Percentiles rank a stretch among this genome's conserved stretches.
These are phyloP conservation scores for Pampusana beccarii DNA, from an alignment of 2,113 vertebrate genomes.

Conservation along the genomic window DNA sequence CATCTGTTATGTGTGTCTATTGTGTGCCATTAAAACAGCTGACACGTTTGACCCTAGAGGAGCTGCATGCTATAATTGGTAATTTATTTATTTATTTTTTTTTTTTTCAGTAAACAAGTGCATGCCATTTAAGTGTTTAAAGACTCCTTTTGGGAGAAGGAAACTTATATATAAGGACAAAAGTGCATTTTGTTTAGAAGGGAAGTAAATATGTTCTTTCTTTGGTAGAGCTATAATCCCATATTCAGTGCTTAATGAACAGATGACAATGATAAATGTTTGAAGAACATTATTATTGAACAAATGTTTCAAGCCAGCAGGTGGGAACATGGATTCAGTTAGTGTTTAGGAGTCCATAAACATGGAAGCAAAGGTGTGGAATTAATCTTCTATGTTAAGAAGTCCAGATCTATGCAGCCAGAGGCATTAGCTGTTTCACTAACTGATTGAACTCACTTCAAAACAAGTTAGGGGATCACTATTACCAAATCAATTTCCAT, in stretches of 20 bases:
- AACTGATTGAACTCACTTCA: neutral
- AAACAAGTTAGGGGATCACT: neutral
- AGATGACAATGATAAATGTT: slow-evolving; percentile 22
- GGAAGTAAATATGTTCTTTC: neutral
- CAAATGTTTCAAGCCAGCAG: neutral
- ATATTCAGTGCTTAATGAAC: neutral
- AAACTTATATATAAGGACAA: neutral
- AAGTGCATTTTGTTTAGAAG: neutral
- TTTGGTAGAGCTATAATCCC: neutral
- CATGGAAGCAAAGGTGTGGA: neutral
- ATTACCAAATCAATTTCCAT: neutral
- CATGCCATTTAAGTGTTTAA: neutral
- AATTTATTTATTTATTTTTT: neutral
- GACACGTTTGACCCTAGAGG: neutral
- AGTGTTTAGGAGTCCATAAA: neutral
- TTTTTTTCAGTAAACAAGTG: neutral
- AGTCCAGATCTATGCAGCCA: neutral
- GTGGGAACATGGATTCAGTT: neutral
- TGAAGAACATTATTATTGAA: neutral
- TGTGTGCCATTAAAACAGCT: neutral
- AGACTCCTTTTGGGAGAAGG: neutral
- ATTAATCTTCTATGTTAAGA: neutral
- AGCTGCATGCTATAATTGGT: neutral
- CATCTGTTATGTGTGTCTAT: neutral
- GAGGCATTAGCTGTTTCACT: neutral